These are phyloP conservation scores for Zapornia atra DNA, from an alignment of 2,113 vertebrate genomes.

Conservation along the genomic window DNA sequence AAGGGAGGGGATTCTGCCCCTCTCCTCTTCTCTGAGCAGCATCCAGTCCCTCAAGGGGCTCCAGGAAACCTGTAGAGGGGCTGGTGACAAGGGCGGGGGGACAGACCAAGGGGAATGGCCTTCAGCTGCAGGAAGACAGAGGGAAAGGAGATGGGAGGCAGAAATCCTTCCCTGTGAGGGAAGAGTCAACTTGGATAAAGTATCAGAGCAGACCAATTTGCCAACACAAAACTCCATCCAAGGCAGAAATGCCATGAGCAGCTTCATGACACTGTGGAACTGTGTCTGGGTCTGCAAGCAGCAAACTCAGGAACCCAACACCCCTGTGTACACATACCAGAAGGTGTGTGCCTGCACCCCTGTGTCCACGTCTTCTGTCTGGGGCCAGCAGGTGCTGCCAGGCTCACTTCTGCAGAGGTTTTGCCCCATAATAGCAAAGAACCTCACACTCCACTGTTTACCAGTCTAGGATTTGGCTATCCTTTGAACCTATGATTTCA, in stretches of 20 bases:
- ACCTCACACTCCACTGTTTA: neutral
- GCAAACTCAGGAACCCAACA: neutral
- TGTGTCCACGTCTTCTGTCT: neutral
- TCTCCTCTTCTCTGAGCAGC: too few species aligned
- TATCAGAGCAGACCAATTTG: neutral
- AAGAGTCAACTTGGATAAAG: neutral
- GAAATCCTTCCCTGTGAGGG: too few species aligned
- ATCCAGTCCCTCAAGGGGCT: too few species aligned
- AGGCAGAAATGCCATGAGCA: neutral
- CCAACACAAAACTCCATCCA: neutral
- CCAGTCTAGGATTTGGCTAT: neutral
- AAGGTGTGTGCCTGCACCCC: neutral
- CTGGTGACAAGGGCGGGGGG: too few species aligned
- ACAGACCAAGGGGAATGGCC: too few species aligned
- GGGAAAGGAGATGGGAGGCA: too few species aligned
- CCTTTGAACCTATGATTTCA: neutral
- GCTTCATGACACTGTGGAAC: rapidly evolving
- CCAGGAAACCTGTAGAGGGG: too few species aligned
- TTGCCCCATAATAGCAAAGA: neutral
- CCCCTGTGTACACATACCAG: neutral
- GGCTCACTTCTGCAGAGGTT: neutral
- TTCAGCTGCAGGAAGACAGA: too few species aligned
- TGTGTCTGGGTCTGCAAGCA: neutral
- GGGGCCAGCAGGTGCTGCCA: neutral
- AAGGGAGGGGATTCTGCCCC: too few species aligned